Conservation (phyloP, 2,888 invertebrate species). For the Lasioglossum malachurum region DNA sequence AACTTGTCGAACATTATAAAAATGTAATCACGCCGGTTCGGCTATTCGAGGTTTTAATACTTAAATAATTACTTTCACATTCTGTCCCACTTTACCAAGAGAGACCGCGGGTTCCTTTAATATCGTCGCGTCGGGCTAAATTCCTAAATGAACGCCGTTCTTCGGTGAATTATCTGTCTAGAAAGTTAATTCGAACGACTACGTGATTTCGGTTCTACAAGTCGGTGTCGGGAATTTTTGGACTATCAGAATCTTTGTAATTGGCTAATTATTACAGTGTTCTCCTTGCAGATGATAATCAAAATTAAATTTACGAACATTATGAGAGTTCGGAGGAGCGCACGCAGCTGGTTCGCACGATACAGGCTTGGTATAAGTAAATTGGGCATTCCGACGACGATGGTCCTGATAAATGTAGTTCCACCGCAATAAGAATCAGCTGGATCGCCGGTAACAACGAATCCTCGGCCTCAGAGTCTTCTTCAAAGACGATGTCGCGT, state of each 20-base stretch:
- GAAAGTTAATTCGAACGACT: not conserved
- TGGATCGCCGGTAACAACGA: slow-evolving; percentile 30
- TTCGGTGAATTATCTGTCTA: not conserved
- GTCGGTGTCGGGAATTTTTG: not conserved
- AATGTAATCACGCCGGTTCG: not conserved
- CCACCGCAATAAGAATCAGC: slow-evolving; percentile 38
- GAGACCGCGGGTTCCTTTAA: not conserved
- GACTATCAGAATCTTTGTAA: not conserved
- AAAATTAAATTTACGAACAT: too few species aligned
- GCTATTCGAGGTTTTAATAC: not conserved
- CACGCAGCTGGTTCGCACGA: too few species aligned
- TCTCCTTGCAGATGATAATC: too few species aligned
- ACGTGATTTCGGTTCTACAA: not conserved
- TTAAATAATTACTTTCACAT: not conserved
- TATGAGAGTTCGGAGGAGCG: too few species aligned
- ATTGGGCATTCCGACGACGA: not conserved
- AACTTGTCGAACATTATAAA: slow-evolving; percentile 12
- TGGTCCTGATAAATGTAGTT: not conserved
- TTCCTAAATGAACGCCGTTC: not conserved
- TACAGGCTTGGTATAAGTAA: not conserved
- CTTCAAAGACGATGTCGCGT: slow-evolving; percentile 34
- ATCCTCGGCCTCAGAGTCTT: slow-evolving; percentile 6
- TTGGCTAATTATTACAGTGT: not conserved
- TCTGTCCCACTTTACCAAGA: not conserved
- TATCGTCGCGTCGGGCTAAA: not conserved